Evolutionary conservation across 37 sponge, comb jelly and placozoan species (phyloP).

Genomic region (Theonella swinhoei): DNA sequence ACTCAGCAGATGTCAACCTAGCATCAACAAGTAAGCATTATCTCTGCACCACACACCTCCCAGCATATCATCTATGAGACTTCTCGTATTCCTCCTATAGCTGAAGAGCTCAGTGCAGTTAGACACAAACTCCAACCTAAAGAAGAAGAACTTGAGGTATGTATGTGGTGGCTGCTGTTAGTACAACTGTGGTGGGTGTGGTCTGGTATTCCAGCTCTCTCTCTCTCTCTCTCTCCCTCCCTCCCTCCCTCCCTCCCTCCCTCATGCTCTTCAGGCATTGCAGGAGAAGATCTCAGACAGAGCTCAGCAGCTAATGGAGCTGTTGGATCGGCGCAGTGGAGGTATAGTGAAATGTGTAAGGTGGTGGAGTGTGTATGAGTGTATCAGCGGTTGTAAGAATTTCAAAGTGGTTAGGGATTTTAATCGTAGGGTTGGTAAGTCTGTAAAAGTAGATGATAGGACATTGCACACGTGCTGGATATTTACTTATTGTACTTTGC

Average conservation of each 20-base stretch:
- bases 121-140: background rate
- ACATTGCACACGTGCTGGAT: too few relatives aligned
- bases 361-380: background rate
- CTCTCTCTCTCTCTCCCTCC: background rate
- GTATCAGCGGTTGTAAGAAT: too few relatives aligned
- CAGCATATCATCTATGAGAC: background rate
- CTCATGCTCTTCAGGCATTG: background rate
- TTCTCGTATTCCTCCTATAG: background rate
- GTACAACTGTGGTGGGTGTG: background rate
- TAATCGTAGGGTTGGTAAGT: too few relatives aligned
- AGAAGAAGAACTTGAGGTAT: background rate
- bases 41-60: background rate
- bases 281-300: background rate
- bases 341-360: background rate
- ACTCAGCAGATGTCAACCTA: background rate
- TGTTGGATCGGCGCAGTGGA: background rate
- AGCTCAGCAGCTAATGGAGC: background rate
- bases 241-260: background rate
- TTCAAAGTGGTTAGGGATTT: too few relatives aligned
- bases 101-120: background rate
- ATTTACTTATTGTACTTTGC: too few relatives aligned
- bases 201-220: too few relatives aligned
- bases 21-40: background rate
- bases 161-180: background rate
- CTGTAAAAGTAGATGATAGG: too few relatives aligned